Evolutionary conservation across 2,888 invertebrate genomes (phyloP), one percentile per base, ranked within the genome.

Genomic region (Phalangium opilio): DNA sequence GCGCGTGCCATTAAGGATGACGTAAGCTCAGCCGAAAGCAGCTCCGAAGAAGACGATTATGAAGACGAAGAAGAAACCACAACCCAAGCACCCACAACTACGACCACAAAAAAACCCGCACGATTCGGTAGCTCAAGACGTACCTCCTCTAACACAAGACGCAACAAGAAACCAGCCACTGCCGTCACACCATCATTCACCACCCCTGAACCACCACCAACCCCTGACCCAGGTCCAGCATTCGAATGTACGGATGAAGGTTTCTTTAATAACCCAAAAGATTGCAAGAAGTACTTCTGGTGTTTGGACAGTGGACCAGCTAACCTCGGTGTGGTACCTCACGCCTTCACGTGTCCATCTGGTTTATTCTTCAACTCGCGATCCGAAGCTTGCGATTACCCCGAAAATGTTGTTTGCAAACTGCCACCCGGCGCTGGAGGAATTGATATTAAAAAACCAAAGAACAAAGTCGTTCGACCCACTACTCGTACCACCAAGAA

Each of bases 251-350:
- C 79, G 59, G 89, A 89, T 54, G 90, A 90, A 71, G 90, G 90
- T 3, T 90, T 90, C 71, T 90, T 79, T 70, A 79, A 80, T 12
- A 87, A 90, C 68, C 89, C 89, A 0, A 76, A 83, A 36, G 89
- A 90, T 66, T 90, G 90, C 67, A 86, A 87, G 65, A 89, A 89
- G 64, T 90, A 90, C 63, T 90, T 84, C 70, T 90, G 89, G 89
- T 90, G 90, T 63, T 70, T 90, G 54, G 85, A 86, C 63, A 83
- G 87, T 1, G 60, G 60, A 2, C 60, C 60, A 18, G 83, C 87
- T 1, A 83, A 86, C 61, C 73, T 86, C 18, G 90, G 89, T 52
- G 80, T 90, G 43, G 83, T 90, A 4, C 87, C 86, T 0, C 86
- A 90, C 69, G 82, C 83, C 62, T 90, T 90, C 64, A 90, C 86